phyloP scores from a whole-genome alignment of 2,797 vertebrate genomes.

The Lates japonicus region DNA sequence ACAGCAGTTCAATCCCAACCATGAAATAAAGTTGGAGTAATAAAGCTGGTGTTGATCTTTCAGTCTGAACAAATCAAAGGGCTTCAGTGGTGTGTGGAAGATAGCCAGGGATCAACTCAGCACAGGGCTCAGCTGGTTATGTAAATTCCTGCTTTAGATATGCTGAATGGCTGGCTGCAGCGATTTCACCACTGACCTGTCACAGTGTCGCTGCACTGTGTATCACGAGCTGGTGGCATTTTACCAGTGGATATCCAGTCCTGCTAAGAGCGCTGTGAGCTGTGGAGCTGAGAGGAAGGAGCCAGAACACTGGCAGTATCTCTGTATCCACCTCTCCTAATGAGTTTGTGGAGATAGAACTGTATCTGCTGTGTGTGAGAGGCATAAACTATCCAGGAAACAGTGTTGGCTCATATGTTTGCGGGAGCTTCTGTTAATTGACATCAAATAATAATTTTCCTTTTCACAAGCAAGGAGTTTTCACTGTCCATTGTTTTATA shows the following conservation, averaged over 20 bases:
- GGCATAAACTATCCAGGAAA: background rate
- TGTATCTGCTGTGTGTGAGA: background rate
- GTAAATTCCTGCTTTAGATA: slow-evolving; percentile 12
- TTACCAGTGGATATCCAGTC: background rate
- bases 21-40: slow-evolving; percentile 20
- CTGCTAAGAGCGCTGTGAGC: background rate
- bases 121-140: background rate
- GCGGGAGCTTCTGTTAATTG: background rate
- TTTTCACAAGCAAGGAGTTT: background rate
- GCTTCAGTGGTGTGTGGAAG: slow-evolving; percentile 4
- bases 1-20: slow-evolving; percentile 15
- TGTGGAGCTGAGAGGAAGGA: background rate
- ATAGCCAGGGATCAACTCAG: background rate
- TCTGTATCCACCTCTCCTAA: background rate
- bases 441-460: background rate
- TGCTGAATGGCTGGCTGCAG: slow-evolving; percentile 9
- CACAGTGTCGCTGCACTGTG: slow-evolving; percentile 12
- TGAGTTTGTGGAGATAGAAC: background rate
- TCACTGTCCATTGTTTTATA: background rate
- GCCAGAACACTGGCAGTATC: background rate
- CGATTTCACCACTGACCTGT: slow-evolving; percentile 31
- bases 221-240: background rate
- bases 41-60: slow-evolving; percentile 23
- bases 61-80: slow-evolving; percentile 1
- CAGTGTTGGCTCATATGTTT: background rate